Base-by-base conservation (phyloP, 1,140 invertebrate species). In the Drosophila santomea region DNA sequence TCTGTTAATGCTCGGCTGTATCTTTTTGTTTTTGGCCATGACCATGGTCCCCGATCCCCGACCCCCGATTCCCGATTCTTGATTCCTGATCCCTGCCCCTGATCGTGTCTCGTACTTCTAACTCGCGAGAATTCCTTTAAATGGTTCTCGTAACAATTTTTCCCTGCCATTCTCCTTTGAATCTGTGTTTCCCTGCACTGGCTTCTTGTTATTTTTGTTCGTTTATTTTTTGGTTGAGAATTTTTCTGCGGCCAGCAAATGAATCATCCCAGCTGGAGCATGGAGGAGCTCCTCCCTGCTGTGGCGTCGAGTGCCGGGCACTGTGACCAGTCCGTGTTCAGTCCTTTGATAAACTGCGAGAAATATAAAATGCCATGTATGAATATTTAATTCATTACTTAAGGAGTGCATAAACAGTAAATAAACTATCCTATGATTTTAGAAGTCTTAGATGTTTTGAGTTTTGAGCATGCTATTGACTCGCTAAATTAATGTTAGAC, bases 71-170 rank as follows among this genome's bases (percentile, higher is more conserved):
- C 50, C 48, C 60, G 56, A 39, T 50, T 69, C 64, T 51, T 74
- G 58, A 45, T 52, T 58, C 51, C 44, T 78, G 57, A 41, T 57
- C 55, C 50, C 58, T 41, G 39, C 43, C 41, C 45, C 52, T 78
- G 73, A 64, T 89, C 83, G 84, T 88, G 83, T 84, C 84, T 84
- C 78, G 59, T 12, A 60, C 56, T 83, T 88, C 84, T 84, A 84
- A 88, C 76, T 84, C 72, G 48, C 15, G 77, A 89, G 84, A 89
- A 89, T 89, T 89, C 84, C 84, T 89, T 84, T 90, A 89, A 90
- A 89, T 89, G 84, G 74, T 78, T 84, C 80, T 80, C 43, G 73
- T 72, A 86, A 82, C 74, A 78, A 78, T 86, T 77, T 78, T 72
- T 72, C 38, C 52, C 72, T 66, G 59, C 44, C 51, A 39, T 35